A percentile compares a stretch with the other conserved stretches of the same genome.
phyloP scores from a whole-genome alignment of 2,888 invertebrate species.

The Cryptus armator region DNA sequence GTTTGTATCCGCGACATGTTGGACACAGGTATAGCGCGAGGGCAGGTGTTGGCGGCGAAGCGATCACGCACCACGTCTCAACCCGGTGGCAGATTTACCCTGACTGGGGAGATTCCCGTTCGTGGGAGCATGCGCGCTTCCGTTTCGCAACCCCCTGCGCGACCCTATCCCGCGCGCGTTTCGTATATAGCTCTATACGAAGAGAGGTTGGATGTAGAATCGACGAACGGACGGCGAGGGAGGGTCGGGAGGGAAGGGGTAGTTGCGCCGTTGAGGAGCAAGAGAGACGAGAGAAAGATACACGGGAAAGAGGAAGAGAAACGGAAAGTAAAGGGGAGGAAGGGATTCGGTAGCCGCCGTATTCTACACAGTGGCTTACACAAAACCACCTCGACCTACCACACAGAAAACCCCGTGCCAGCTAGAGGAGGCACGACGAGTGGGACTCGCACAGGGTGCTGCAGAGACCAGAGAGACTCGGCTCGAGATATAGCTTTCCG shows the following conservation, averaged over 20 bases:
- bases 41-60: constrained; percentile 34
- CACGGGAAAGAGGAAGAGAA: not conserved
- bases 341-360: constrained; percentile 35
- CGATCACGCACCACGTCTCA: constrained; percentile 81
- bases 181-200: not conserved
- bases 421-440: constrained; percentile 5
- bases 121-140: constrained; percentile 83
- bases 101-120: constrained; percentile 83
- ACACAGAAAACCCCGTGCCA: constrained; percentile 52
- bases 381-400: constrained; percentile 70
- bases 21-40: constrained; percentile 69
- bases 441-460: constrained; percentile 20
- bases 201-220: constrained; percentile 10
- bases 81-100: constrained; percentile 83
- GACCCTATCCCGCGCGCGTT: constrained; percentile 38
- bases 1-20: constrained; percentile 73
- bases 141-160: constrained; percentile 75
- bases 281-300: not conserved
- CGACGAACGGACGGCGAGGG: constrained; percentile 20
- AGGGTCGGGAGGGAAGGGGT: constrained; percentile 23
- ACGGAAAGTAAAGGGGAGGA: not conserved
- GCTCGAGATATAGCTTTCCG: constrained; percentile 46
- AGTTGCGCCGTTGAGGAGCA: constrained; percentile 37
- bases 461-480: constrained; percentile 24
- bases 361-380: constrained; percentile 68